A percentile compares a stretch with the other conserved stretches of the same genome.
phyloP scores from a whole-genome alignment of 2,113 vertebrate genomes.

The Sisor rabdophorus region DNA sequence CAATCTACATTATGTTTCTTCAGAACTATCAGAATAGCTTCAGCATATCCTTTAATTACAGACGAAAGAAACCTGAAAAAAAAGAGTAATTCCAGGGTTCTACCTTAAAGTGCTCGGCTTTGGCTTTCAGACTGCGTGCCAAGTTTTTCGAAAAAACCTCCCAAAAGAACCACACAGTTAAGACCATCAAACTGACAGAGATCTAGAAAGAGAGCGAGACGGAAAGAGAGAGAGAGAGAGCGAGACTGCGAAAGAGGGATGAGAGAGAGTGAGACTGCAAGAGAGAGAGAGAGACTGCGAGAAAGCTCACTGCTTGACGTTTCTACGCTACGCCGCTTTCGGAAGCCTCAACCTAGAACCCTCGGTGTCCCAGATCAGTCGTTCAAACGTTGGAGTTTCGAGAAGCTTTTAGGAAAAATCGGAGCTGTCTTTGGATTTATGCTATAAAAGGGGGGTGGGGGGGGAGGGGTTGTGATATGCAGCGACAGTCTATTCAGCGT shows the following conservation, averaged over 20 bases:
- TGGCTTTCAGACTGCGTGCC: neutral
- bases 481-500: slow-evolving; percentile 33
- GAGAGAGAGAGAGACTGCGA: too few relatives aligned
- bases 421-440: slow-evolving; percentile 24
- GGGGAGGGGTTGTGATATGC: too few relatives aligned
- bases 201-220: neutral
- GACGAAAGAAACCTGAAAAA: slow-evolving; percentile 32
- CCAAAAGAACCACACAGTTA: neutral
- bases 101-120: slow-evolving; percentile 29
- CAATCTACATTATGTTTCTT: slow-evolving; percentile 1
- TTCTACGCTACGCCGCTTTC: neutral
- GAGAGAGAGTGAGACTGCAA: too few relatives aligned
- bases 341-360: neutral
- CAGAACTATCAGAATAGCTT: slow-evolving; percentile 22
- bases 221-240: too few relatives aligned
- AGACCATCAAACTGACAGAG: neutral
- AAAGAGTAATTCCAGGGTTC: slow-evolving; percentile 25
- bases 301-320: neutral
- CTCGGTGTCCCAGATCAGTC: neutral
- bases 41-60: slow-evolving; percentile 2
- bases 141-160: slow-evolving; percentile 1
- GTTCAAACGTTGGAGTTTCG: neutral
- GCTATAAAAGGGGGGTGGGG: neutral
- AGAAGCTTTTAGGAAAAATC: neutral
- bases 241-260: too few relatives aligned